Percentiles rank a stretch among this genome's conserved stretches.
Evolutionary conservation across 2,113 vertebrate genomes (phyloP).

Genomic region (Notarius quadriscutis): DNA sequence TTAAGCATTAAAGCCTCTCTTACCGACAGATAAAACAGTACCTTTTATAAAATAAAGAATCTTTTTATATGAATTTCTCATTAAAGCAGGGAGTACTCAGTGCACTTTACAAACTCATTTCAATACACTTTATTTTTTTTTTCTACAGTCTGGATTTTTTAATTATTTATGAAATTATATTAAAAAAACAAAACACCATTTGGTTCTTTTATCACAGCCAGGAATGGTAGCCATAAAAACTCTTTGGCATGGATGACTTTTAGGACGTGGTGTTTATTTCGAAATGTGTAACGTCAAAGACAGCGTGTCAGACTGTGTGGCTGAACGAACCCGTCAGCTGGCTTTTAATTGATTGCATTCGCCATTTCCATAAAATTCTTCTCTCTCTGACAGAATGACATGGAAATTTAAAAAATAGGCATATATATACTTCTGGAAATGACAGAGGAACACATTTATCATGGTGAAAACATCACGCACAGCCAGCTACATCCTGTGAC

Average conservation of each 20-base stretch:
- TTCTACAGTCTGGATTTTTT: neutral
- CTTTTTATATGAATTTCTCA: neutral
- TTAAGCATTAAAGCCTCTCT: neutral
- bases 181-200: too few species aligned
- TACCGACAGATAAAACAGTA: neutral
- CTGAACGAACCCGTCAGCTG: conserved; percentile 9
- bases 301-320: neutral
- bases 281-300: conserved; percentile 30
- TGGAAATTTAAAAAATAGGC: too few species aligned
- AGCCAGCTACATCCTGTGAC: neutral
- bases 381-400: conserved; percentile 26
- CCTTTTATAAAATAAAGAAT: neutral
- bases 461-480: neutral
- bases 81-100: neutral
- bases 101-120: neutral
- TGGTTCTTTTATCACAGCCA: neutral
- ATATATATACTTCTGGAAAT: neutral
- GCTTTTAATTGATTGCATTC: conserved; percentile 27
- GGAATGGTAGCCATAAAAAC: neutral
- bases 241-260: neutral
- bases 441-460: neutral
- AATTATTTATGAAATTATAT: neutral
- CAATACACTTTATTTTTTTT: neutral
- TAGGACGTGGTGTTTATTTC: conserved; percentile 37
- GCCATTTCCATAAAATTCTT: conserved; percentile 4